Base-by-base conservation (phyloP, 2,797 vertebrate genomes). In the Coccyzus lansbergi region DNA sequence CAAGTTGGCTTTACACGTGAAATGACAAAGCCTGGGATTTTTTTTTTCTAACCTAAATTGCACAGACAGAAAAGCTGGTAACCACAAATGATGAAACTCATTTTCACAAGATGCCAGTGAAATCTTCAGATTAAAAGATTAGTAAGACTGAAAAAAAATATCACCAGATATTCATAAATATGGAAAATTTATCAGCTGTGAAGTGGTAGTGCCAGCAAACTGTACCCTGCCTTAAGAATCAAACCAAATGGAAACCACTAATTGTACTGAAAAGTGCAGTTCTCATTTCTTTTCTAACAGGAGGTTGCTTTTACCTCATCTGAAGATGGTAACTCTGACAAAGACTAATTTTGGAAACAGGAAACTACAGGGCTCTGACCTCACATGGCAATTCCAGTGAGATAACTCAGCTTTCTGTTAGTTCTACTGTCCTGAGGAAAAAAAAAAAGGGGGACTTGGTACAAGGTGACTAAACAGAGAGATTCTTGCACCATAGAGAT, bases 321-420 rank as follows among this genome's bases (percentile, higher is more conserved):
- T 89, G 52, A 85, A 79, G n/a, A 44, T 1, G 1, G 5, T 12
- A 71, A 38, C 15, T 85, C 56, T 74, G 55, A 28, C 21, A 24
- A 69, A 55, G 48, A 44, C 33, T 71, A 49, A 80, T 93, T 96
- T 36, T 77, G 36, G 72, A 70, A 93, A 87, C 71, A 92, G 82
- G 71, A 94, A 87, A 12, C 44, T 70, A 48, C 55, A 58, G 15
- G 6, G 46, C 19, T 8, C 38, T 58, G 25, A 60, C 64, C 5
- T 78, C 46, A 51, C 0, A 1, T 31, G 24, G 49, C 6, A 82
- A 67, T 71, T 44, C 34, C 44, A 72, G 51, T 18, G 51, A 77
- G 56, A 52, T 49, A 79, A 31, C 21, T 20, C 64, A 13, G 10
- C 40, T 77, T 76, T 56, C 38, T 79, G n/a, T 48, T 52, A 76